Conservation (phyloP, 2,888 invertebrate genomes). For the Ophraella communa region DNA sequence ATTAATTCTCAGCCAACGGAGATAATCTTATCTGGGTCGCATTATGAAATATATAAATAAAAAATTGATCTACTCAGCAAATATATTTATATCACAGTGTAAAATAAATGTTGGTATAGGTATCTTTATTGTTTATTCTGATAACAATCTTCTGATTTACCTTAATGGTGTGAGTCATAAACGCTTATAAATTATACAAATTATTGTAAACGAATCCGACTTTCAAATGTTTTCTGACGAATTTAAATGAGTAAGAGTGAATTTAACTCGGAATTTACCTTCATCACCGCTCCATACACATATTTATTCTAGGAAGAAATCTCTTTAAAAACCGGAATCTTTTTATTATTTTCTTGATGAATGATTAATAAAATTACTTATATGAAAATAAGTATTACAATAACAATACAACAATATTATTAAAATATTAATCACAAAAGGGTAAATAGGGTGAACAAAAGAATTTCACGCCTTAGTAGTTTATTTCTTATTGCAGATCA, state of each 20-base stretch:
- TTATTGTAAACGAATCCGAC: background rate
- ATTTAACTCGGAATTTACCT: background rate
- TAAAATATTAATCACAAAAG: no score
- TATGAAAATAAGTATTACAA: no score
- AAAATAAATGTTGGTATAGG: background rate
- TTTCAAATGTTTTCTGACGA: background rate
- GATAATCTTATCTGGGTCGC: slow-evolving; percentile 2
- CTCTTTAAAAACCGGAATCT: background rate
- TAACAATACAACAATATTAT: no score
- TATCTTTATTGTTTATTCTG: background rate
- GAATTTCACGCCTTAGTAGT: no score
- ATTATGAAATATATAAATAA: slow-evolving; percentile 4
- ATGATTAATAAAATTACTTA: no score
- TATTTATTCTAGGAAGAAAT: background rate
- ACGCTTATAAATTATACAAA: background rate
- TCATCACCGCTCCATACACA: background rate
- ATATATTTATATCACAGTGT: background rate
- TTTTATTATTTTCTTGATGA: background rate
- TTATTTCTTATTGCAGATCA: no score
- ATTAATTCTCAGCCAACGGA: background rate
- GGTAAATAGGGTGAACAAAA: no score
- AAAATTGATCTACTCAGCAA: background rate
- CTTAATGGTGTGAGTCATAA: background rate
- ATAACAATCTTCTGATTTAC: background rate
- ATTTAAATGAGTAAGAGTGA: background rate